Conservation (phyloP, 2,113 vertebrate species). For the Corythaeola cristata region DNA sequence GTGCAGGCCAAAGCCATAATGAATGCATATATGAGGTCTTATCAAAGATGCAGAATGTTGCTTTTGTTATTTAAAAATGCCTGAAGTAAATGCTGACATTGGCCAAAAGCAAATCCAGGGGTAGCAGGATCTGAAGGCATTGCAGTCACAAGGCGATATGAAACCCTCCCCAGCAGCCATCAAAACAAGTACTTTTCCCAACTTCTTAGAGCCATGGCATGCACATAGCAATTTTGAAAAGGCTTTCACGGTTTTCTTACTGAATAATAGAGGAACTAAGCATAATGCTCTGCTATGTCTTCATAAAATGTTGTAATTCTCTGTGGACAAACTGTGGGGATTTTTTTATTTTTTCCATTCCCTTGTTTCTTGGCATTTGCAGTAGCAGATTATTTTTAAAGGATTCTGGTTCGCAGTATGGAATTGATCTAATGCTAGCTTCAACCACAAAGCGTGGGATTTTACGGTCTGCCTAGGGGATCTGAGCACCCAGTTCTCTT, state of each 20-base stretch:
- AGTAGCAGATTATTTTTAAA: background rate
- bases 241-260: background rate
- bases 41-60: background rate
- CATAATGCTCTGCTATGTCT: background rate
- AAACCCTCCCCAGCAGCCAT: background rate
- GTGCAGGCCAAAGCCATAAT: background rate
- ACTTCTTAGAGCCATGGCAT: background rate
- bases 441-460: background rate
- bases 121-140: background rate
- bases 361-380: background rate
- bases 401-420: background rate
- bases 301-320: constrained; percentile 2
- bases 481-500: background rate
- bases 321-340: background rate
- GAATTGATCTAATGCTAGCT: constrained; percentile 4
- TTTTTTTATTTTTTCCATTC: background rate
- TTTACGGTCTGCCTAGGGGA: background rate
- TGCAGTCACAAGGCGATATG: background rate
- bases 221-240: background rate
- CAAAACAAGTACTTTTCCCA: background rate
- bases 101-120: background rate
- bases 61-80: background rate
- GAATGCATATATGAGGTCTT: background rate
- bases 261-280: background rate
- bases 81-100: background rate